phyloP scores from a whole-genome alignment of 2,888 invertebrate genomes.

The Lacanobia oleracea region DNA sequence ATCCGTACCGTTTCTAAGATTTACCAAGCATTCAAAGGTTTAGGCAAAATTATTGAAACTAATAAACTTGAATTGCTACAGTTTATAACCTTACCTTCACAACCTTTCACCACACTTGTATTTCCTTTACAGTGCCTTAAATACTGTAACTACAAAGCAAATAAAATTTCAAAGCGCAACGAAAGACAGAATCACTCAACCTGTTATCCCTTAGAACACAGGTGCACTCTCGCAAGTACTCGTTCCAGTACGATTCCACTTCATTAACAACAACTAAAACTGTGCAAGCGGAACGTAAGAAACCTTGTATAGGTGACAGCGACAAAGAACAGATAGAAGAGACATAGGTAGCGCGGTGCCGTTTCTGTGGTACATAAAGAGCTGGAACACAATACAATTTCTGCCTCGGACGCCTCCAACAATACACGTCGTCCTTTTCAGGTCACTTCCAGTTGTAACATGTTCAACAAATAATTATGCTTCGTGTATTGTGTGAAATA shows the following conservation, averaged over 20 bases:
- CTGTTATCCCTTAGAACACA: slow-evolving; percentile 35
- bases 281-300: slow-evolving; percentile 63
- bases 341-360: slow-evolving; percentile 74
- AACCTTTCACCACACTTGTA: neutral
- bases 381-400: slow-evolving; percentile 82
- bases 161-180: slow-evolving; percentile 6
- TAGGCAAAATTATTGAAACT: neutral
- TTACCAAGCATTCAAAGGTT: neutral
- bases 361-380: slow-evolving; percentile 81
- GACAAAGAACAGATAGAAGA: slow-evolving; percentile 76
- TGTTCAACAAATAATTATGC: slow-evolving; percentile 84
- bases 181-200: slow-evolving; percentile 23
- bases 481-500: slow-evolving; percentile 75
- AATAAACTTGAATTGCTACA: neutral
- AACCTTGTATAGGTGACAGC: slow-evolving; percentile 76
- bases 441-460: slow-evolving; percentile 85
- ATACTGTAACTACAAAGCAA: slow-evolving; percentile 1
- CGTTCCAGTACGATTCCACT: slow-evolving; percentile 52
- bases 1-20: too few species aligned
- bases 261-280: slow-evolving; percentile 63
- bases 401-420: slow-evolving; percentile 83
- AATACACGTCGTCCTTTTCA: slow-evolving; percentile 85
- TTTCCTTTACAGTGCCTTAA: neutral
- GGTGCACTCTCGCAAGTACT: slow-evolving; percentile 35
- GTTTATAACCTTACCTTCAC: too few species aligned